Evolutionary conservation across 2,797 vertebrate genomes (phyloP).

Genomic region (Enteromius anoplus): DNA sequence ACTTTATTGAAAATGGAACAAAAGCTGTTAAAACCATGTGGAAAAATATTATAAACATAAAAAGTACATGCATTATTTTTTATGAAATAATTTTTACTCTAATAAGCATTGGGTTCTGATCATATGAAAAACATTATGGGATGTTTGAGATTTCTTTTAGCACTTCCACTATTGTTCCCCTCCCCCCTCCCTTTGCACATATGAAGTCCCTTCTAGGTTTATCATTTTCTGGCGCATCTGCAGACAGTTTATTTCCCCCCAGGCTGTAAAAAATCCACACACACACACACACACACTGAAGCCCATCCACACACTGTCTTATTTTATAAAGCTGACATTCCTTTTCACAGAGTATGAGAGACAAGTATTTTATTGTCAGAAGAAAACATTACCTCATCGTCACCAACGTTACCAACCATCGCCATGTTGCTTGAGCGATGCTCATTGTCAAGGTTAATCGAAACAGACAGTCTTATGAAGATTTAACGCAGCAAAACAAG

Average conservation of each 20-base stretch:
- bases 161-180: not conserved
- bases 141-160: constrained; percentile 23
- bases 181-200: constrained; percentile 5
- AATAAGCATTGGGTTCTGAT: not conserved
- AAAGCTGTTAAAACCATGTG: not conserved
- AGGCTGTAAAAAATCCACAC: constrained; percentile 25
- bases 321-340: constrained; percentile 44
- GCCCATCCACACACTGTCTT: constrained; percentile 20
- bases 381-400: constrained; percentile 42
- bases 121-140: not conserved
- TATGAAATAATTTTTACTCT: not conserved
- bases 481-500: constrained; percentile 31
- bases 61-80: not conserved
- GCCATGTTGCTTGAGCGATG: constrained; percentile 32
- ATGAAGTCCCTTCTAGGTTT: constrained; percentile 29
- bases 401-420: constrained; percentile 15
- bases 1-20: not conserved
- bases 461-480: constrained; percentile 34
- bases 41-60: not conserved
- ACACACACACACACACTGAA: constrained; percentile 7
- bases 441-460: constrained; percentile 42
- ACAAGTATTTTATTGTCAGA: constrained; percentile 38
- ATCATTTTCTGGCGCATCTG: constrained; percentile 1
- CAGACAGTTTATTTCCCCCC: constrained; percentile 45
- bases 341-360: constrained; percentile 19